Evolutionary conservation across 2,888 invertebrate species (phyloP), one percentile per base, ranked within the genome.

Genomic region (Tiliacea aurago): DNA sequence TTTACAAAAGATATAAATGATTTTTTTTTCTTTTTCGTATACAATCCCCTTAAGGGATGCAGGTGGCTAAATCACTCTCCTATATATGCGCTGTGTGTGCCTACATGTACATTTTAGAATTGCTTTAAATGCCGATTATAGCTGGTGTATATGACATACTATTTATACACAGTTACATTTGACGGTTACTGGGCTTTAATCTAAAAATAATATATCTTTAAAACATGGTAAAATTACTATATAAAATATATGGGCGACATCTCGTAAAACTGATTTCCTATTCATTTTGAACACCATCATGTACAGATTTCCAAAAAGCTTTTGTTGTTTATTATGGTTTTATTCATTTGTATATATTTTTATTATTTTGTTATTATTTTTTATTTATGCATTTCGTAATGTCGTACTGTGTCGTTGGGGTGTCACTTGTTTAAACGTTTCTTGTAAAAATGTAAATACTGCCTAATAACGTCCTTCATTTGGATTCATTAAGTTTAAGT

Each of bases 221-320:
- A 37, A 59, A n/a, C 15, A 33, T 43, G 6, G 7, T 43, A 13
- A 59, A 15, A 47, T 18, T n/a, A n/a, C 1, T 20, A 10, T n/a
- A 53, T 13, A 43, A 68, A 37, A 41, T 15, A 23, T 55, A 15
- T 43, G n/a, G 18, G 18, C 9, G 13, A 41, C 56, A 23, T 10
- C 6, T 49, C 47, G 55, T n/a, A 43, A 49, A 53, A 37, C 62
- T 20, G 28, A 33, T 53, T 28, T 33, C 15, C 37, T 7, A 23
- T 58, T 49, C 41, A 11, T 51, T 58, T 41, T 55, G 15, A 43
- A 63, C 47, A 10, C 11, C 0, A 73, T 58, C 80, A 85, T 88
- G 86, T 89, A 88, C 88, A 87, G 81, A 88, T 79, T 84, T 85
- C 86, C 82, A 81, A 76, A 68, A 73, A 43, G 61, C 73, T 83